Conservation (phyloP, 1,140 invertebrate species). For the Drosophila santomea region DNA sequence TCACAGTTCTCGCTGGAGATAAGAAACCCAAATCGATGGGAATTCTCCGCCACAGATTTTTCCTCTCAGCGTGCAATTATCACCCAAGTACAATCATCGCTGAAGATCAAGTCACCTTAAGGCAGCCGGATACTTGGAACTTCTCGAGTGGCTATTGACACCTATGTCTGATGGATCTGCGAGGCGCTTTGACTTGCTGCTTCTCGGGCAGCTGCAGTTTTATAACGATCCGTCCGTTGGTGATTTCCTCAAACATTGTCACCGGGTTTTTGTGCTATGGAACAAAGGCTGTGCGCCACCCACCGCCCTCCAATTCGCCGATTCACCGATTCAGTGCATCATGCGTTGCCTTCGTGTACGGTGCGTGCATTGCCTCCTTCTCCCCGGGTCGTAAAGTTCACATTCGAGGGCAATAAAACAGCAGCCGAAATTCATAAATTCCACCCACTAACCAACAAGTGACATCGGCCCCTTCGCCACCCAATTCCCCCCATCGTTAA, state of each 20-base stretch:
- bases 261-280: constrained; percentile 39
- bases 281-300: constrained; percentile 54
- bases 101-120: constrained; percentile 21
- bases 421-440: constrained; percentile 39
- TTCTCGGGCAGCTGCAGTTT: constrained; percentile 35
- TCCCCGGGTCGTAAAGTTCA: constrained; percentile 30
- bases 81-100: constrained; percentile 3
- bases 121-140: background rate
- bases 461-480: background rate
- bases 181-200: constrained; percentile 31
- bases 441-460: constrained; percentile 20
- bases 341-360: constrained; percentile 61
- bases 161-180: constrained; percentile 35
- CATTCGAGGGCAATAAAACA: constrained; percentile 37
- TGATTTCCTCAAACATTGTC: constrained; percentile 36
- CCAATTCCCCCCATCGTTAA: constrained; percentile 5
- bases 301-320: constrained; percentile 4
- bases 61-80: constrained; percentile 14
- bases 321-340: constrained; percentile 53
- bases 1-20: constrained; percentile 10
- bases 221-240: constrained; percentile 27
- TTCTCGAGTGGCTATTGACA: constrained; percentile 16
- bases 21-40: constrained; percentile 26
- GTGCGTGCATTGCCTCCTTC: constrained; percentile 55
- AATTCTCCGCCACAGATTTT: background rate